Conservation (phyloP, 2,113 vertebrate species). For the Caretta caretta region DNA sequence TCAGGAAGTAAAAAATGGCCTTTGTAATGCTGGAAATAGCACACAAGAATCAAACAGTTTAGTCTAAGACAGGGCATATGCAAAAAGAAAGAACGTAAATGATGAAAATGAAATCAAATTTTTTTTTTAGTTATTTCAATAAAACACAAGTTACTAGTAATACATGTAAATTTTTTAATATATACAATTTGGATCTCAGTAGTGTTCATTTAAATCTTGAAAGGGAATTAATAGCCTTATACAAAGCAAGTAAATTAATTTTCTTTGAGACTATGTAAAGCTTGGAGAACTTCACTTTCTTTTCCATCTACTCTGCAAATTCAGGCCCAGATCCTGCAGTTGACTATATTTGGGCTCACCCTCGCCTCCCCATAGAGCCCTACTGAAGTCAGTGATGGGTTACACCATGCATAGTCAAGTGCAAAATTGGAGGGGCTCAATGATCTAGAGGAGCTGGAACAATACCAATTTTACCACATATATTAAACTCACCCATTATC, state of each 20-base stretch:
- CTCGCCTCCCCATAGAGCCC: neutral
- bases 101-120: neutral
- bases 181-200: neutral
- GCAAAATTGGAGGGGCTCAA: neutral
- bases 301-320: slow-evolving; percentile 13
- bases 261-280: neutral
- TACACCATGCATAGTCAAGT: neutral
- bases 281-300: neutral
- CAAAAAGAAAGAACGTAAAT: neutral
- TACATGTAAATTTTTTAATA: neutral
- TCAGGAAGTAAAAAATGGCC: neutral
- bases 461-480: neutral
- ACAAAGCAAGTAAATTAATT: neutral
- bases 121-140: neutral
- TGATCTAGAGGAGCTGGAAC: neutral
- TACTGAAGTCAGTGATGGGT: too few relatives aligned
- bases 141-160: neutral
- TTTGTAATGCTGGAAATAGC: neutral
- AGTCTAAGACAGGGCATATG: neutral
- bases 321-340: neutral
- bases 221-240: neutral
- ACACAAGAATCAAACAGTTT: neutral
- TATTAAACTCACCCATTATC: neutral
- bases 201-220: neutral
- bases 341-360: neutral